Base-by-base conservation (phyloP, 35 echinoderm and acorn worm species). In the Ptychodera flava region DNA sequence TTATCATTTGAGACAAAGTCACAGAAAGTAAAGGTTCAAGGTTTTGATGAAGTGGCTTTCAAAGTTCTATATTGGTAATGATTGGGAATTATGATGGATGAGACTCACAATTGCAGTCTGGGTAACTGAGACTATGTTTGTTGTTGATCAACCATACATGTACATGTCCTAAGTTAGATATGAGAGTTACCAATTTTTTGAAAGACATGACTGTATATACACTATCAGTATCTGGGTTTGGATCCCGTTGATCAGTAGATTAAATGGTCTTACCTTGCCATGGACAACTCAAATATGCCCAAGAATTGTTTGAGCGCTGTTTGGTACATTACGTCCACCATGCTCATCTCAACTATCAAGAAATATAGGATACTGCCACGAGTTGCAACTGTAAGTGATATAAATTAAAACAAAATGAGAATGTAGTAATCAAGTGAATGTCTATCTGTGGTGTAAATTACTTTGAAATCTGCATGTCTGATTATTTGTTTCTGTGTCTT, bases 301-400 rank as follows among this genome's bases (percentile, higher is more conserved):
- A 97, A 79, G 90, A 97, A 97, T 85, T 97, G 95, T 78, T 97
- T 97, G 31, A 97, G 92, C 16, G 95, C 91, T 33, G 95, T 97
- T 87, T 97, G 95, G 78, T 97, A 97, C 95, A 97, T 97, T 31
- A 97, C 92, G 38, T 97, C 93, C 64, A 97, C 95, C 92, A 97
- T 93, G 45, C 95, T 97, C 95, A 97, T 97, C 79, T 97, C 95
- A 28, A 85, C 84, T 35, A 97, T 97, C 90, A 97, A 91, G 95
- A 97, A 97, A 80, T 97, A 97, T 33, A 97, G 85, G 79, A 92
- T 93, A 76, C 95, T 97, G 33, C 95, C 95, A 77, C 95, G 79
- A 30, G 95, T 97, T 22, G 95, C 95, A 53, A 97, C 95, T 93
- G 78, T 29, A 64, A n/a, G n/a, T n/a, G n/a, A n/a, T n/a, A n/a